Evolutionary conservation across 2,797 vertebrate species (phyloP).

Genomic region (Pangasius larnaudii): DNA sequence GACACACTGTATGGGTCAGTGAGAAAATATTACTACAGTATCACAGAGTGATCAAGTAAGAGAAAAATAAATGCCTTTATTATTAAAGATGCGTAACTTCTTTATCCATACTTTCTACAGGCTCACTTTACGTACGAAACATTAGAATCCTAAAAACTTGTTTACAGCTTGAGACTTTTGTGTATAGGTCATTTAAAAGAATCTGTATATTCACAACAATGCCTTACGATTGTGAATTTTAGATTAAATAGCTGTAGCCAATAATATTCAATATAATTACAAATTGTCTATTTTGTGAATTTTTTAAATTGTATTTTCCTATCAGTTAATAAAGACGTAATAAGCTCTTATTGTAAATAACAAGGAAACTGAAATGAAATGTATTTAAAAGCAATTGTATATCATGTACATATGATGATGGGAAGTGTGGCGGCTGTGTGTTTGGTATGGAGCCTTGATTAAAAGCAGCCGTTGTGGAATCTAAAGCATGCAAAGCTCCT

Average conservation of each 20-base stretch:
- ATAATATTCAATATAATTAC: slow-evolving; percentile 54
- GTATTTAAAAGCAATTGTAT: slow-evolving; percentile 83
- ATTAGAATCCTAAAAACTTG: neutral
- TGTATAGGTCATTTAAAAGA: neutral
- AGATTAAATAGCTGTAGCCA: slow-evolving; percentile 46
- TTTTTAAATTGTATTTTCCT: slow-evolving; percentile 52
- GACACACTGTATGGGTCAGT: no score
- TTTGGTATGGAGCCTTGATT: slow-evolving; percentile 32
- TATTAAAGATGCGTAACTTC: neutral
- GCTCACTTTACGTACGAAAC: neutral
- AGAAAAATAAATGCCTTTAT: neutral
- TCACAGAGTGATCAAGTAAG: neutral
- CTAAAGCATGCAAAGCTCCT: slow-evolving; percentile 34
- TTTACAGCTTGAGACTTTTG: slow-evolving; percentile 35
- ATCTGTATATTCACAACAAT: slow-evolving; percentile 9
- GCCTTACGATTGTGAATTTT: slow-evolving; percentile 26
- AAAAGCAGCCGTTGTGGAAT: slow-evolving; percentile 29
- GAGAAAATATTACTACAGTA: neutral
- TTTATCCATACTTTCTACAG: neutral
- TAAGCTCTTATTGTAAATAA: slow-evolving; percentile 85
- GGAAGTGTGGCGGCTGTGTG: slow-evolving; percentile 37
- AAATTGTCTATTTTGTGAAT: slow-evolving; percentile 56
- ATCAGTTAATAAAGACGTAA: slow-evolving; percentile 67
- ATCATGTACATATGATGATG: slow-evolving; percentile 77
- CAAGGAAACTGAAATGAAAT: slow-evolving; percentile 68